Evolutionary conservation across 2,113 vertebrate species (phyloP).

Genomic region (Aptenodytes forsteri): DNA sequence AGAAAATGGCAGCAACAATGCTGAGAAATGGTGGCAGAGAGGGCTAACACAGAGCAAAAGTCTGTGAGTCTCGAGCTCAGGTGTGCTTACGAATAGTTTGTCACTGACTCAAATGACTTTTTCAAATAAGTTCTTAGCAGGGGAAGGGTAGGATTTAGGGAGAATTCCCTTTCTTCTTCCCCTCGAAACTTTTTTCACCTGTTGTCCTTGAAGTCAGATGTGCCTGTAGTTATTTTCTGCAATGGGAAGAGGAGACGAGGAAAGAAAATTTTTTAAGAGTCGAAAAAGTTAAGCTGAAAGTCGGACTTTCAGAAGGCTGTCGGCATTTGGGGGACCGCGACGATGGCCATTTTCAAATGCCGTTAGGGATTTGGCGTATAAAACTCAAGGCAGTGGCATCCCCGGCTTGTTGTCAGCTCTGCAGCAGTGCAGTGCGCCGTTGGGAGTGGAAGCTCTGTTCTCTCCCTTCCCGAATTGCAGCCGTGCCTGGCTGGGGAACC

Average conservation of each 20-base stretch:
- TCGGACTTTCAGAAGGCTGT: not conserved
- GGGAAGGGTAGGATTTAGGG: not conserved
- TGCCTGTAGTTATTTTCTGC: not conserved
- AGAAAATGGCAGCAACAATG: rapidly evolving
- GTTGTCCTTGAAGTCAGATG: not conserved
- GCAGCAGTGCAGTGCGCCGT: rapidly evolving
- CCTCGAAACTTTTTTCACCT: not conserved
- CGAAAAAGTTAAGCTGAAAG: not conserved
- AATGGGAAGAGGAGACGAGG: rapidly evolving
- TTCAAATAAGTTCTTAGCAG: not conserved
- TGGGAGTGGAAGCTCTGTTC: not conserved
- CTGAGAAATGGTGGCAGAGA: not conserved
- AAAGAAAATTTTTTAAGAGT: too few species aligned
- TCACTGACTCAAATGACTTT: not conserved
- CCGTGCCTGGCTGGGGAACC: not conserved
- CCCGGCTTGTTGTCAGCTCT: rapidly evolving
- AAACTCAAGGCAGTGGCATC: rapidly evolving
- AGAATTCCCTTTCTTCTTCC: not conserved
- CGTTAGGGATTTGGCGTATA: rapidly evolving
- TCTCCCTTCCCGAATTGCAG: not conserved
- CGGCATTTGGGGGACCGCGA: rapidly evolving
- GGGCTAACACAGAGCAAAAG: not conserved
- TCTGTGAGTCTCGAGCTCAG: not conserved
- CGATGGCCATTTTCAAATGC: rapidly evolving
- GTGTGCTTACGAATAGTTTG: not conserved